These are phyloP conservation scores for Linnaemya vulpina DNA, from an alignment of 2,888 invertebrate species.

Conservation along the genomic window DNA sequence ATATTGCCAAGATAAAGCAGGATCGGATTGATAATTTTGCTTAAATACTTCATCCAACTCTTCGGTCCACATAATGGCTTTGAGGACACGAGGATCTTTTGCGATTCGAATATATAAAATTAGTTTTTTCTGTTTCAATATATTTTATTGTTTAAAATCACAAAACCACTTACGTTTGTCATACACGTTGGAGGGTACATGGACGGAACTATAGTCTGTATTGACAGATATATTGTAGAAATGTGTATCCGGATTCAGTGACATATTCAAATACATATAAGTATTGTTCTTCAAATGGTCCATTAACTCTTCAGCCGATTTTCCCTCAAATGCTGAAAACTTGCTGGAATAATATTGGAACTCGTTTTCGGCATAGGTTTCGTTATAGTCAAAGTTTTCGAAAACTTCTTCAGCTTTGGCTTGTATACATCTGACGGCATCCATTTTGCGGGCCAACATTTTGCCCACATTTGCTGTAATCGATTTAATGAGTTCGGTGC, in stretches of 20 bases:
- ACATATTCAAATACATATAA: constrained; percentile 84
- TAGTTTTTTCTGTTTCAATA: not conserved
- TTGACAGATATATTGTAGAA: constrained; percentile 93
- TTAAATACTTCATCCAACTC: constrained; percentile 91
- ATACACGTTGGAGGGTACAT: constrained; percentile 97
- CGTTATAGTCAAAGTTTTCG: constrained; percentile 85
- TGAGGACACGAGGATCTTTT: constrained; percentile 85
- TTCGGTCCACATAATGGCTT: constrained; percentile 96
- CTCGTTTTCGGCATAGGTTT: constrained; percentile 79
- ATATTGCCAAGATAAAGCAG: constrained; percentile 97
- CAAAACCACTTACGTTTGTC: constrained; percentile 87
- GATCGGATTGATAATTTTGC: constrained; percentile 93
- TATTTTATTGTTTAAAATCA: not conserved
- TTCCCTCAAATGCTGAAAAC: constrained; percentile 85
- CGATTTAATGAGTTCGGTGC: constrained; percentile 89
- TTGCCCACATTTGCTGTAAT: constrained; percentile 91
- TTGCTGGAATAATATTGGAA: constrained; percentile 91
- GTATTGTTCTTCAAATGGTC: constrained; percentile 78
- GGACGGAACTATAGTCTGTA: constrained; percentile 92
- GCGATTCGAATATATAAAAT: not conserved
- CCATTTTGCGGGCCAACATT: constrained; percentile 94
- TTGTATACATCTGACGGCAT: constrained; percentile 93
- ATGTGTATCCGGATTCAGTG: constrained; percentile 89
- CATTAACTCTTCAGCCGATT: constrained; percentile 76
- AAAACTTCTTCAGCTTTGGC: constrained; percentile 89